These are phyloP conservation scores for Margarornis squamiger DNA, from an alignment of 2,797 vertebrate species.

Conservation along the genomic window DNA sequence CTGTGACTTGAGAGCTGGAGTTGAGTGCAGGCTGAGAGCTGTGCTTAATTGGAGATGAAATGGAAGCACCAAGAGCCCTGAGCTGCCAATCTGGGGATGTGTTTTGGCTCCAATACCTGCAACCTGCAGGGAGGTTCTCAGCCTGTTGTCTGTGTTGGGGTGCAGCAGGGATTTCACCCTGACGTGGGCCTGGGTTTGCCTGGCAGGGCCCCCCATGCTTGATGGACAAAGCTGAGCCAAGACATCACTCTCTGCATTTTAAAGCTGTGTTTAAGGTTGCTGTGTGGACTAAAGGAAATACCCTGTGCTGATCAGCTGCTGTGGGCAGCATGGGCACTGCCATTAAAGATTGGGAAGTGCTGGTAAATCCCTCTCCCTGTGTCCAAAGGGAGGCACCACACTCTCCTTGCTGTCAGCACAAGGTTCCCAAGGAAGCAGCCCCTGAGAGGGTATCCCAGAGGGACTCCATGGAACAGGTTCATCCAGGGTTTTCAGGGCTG, in stretches of 20 bases:
- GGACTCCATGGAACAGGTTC: neutral
- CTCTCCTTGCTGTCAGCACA: neutral
- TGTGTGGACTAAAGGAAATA: neutral
- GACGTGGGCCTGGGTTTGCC: neutral
- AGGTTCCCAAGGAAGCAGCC: neutral
- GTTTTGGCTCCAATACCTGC: neutral
- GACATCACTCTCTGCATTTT: neutral
- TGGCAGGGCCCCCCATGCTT: accelerated
- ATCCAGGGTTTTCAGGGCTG: neutral
- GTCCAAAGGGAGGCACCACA: neutral
- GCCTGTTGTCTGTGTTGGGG: accelerated
- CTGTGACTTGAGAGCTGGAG: neutral
- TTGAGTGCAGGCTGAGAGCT: neutral
- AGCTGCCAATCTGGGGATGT: neutral
- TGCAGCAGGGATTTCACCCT: neutral
- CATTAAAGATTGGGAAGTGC: neutral
- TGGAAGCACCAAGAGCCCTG: neutral
- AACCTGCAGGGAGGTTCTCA: neutral
- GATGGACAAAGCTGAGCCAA: neutral
- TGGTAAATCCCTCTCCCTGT: neutral
- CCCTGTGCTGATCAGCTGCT: neutral
- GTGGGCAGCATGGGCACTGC: neutral
- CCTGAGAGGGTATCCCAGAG: neutral
- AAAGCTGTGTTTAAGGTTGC: neutral
- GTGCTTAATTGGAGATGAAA: neutral